Conservation (phyloP, 2,888 invertebrate genomes). For the Cantharis rustica region DNA sequence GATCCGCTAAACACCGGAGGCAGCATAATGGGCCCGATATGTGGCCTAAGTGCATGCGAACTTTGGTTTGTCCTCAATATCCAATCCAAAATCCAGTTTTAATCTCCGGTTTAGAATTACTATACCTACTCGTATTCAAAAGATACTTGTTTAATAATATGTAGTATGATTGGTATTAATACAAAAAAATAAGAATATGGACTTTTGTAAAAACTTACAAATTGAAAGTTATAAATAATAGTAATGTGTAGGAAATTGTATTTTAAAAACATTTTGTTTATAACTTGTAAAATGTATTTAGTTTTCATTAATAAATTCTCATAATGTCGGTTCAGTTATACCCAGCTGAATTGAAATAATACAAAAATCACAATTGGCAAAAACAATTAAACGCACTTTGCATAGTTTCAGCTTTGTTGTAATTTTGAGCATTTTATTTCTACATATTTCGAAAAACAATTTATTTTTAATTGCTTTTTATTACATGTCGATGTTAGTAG, state of each 20-base stretch:
- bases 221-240: background rate
- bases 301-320: background rate
- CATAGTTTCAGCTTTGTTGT: background rate
- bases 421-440: background rate
- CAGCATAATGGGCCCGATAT: no score
- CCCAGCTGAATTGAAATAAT: background rate
- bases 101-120: constrained; percentile 22
- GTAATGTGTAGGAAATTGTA: background rate
- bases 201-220: background rate
- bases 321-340: background rate
- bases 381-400: background rate
- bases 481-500: background rate
- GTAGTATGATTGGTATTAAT: background rate
- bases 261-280: background rate
- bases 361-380: background rate
- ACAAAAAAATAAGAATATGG: background rate
- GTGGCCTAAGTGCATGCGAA: no score
- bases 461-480: constrained; percentile 9
- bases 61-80: no score
- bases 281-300: background rate
- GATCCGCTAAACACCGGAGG: no score
- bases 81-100: no score
- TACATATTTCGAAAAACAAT: constrained; percentile 3
- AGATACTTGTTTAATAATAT: background rate
- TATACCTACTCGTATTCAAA: constrained; percentile 11